Evolutionary conservation across 2,888 invertebrate species (phyloP).

Genomic region (Microdon myrmicae): DNA sequence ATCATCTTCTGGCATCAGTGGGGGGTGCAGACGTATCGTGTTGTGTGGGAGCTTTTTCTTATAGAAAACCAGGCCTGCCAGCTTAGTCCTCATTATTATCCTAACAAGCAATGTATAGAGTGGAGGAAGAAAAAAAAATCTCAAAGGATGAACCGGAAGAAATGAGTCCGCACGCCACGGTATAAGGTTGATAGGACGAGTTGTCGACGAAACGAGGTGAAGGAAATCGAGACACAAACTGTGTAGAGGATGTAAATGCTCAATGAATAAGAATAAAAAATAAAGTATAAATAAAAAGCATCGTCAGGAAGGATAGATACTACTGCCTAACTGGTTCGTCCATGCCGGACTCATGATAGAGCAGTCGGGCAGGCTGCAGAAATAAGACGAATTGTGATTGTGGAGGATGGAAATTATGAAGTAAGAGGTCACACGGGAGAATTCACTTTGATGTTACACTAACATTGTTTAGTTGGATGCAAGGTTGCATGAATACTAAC

Average conservation of each 20-base stretch:
- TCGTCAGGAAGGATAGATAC: conserved; percentile 43
- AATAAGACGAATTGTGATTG: not conserved
- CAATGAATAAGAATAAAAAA: too few relatives aligned
- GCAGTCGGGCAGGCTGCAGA: too few relatives aligned
- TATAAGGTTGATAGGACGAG: too few relatives aligned
- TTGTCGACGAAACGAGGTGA: conserved; percentile 2
- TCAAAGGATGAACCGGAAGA: conserved; percentile 42
- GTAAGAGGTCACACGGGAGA: conserved; percentile 46
- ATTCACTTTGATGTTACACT: conserved; percentile 52
- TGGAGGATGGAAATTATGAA: conserved; percentile 38
- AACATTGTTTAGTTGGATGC: conserved; percentile 51
- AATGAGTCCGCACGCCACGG: too few relatives aligned
- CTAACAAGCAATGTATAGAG: conserved; percentile 49
- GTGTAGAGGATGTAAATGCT: conserved; percentile 7
- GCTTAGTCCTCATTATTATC: conserved; percentile 48
- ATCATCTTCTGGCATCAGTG: conserved; percentile 40
- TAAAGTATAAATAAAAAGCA: conserved; percentile 17
- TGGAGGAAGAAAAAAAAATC: conserved; percentile 48
- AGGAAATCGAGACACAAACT: not conserved
- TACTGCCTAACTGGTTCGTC: conserved; percentile 25
- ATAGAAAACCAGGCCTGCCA: conserved; percentile 27
- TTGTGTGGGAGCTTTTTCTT: conserved; percentile 31
- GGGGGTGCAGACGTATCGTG: conserved; percentile 35
- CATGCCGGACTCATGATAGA: conserved; percentile 4
- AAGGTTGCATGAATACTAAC: conserved; percentile 50